Base-by-base conservation (phyloP, 2,888 invertebrate species). In the Oasisia sp. region DNA sequence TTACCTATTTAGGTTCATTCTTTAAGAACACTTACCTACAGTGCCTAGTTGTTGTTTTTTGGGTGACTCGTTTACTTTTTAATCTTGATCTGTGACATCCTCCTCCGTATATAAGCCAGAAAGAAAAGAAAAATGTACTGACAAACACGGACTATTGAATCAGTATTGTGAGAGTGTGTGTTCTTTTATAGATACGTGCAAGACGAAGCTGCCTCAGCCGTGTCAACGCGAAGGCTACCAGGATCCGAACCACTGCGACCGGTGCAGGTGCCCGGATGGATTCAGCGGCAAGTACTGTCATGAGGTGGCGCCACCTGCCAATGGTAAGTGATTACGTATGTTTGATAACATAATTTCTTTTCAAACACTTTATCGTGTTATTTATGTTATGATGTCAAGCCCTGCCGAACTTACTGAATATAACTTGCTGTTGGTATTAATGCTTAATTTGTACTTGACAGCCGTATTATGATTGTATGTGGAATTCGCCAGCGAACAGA, bases 191-290 rank as follows among this genome's bases (percentile, higher is more conserved):
- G 93, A 91, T 32, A 74, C 89, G 7, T 92, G 92, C 90, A 27
- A 27, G n/a, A 11, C 32, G 27, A 90, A 92, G 14, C 91, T 93
- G 19, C 89, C 91, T 32, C 19, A 74, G 14, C 11, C 56, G 3
- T 94, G 94, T 89, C 38, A 90, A n/a, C 91, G 92, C 38, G 93
- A 92, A 27, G 94, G 94, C n/a, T 94, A 93, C 91, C 93, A 93
- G 92, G 93, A 94, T 92, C 95, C 95, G 19, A 95, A 94, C 58
- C 94, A 95, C 92, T 96, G 96, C 93, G 93, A 94, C 90, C 91
- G 93, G 38, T 96, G 96, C 93, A 93, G 95, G 11, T 96, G 96
- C 92, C 94, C 95, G 0, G 95, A 95, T 32, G 96, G 96, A 3
- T 93, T 95, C 50, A 92, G 93, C 8, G 95, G 95, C n/a, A 92